These are phyloP conservation scores for Eubucco bourcierii DNA, from an alignment of 2,113 vertebrate genomes.

Conservation along the genomic window DNA sequence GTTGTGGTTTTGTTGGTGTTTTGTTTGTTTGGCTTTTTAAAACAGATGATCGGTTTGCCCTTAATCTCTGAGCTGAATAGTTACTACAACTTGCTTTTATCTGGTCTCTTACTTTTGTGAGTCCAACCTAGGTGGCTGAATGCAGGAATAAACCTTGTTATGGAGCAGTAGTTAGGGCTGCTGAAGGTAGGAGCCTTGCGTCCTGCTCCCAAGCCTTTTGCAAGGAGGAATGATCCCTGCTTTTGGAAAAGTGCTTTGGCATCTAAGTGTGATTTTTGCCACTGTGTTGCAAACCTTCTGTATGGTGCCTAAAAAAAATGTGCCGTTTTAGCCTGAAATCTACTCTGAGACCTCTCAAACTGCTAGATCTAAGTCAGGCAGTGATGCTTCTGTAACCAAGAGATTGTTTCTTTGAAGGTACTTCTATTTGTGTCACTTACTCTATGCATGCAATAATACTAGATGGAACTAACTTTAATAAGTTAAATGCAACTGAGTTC, in stretches of 20 bases:
- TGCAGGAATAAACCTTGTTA: neutral
- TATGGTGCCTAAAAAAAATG: neutral
- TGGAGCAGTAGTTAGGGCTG: neutral
- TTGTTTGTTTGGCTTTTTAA: too few relatives aligned
- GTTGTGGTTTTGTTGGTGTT: too few relatives aligned
- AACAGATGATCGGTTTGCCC: neutral
- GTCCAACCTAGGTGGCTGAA: neutral
- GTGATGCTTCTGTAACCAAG: neutral
- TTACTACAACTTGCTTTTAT: neutral
- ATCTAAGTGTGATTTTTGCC: neutral
- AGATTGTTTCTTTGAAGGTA: neutral
- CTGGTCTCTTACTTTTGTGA: neutral
- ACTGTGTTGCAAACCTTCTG: neutral
- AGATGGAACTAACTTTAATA: neutral
- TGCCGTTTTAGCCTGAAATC: neutral
- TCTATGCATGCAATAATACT: neutral
- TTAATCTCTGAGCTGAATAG: neutral
- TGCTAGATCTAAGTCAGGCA: neutral
- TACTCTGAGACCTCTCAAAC: too few relatives aligned
- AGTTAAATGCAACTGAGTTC: neutral
- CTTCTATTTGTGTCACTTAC: neutral
- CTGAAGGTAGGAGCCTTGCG: neutral
- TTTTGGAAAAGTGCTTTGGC: neutral
- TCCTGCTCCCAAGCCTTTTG: neutral
- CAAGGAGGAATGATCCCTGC: neutral